Conservation (phyloP, 2,113 vertebrate species). For the Hydropotes inermis region DNA sequence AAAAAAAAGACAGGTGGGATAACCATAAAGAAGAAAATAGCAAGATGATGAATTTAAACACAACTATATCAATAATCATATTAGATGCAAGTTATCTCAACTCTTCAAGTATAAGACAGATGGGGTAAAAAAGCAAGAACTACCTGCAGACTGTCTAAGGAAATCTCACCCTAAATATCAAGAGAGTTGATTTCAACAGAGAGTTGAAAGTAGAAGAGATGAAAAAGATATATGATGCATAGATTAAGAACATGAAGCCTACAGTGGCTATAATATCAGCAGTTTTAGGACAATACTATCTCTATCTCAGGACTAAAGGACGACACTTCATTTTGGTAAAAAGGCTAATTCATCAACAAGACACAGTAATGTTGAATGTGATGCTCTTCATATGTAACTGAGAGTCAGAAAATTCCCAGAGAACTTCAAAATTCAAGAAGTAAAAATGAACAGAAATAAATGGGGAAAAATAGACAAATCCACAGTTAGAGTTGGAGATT, state of each 20-base stretch:
- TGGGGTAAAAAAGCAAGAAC: background rate
- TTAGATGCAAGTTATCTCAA: background rate
- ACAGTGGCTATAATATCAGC: background rate
- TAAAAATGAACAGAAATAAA: background rate
- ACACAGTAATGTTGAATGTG: background rate
- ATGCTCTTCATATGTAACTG: background rate
- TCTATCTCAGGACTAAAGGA: background rate
- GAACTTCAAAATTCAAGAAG: background rate
- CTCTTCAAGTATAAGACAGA: background rate
- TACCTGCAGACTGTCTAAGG: background rate
- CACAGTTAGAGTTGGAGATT: background rate
- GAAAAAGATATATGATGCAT: background rate
- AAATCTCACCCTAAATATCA: background rate
- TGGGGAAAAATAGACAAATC: background rate
- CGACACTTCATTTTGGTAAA: background rate
- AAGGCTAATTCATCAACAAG: background rate
- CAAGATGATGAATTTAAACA: background rate
- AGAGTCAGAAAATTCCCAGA: background rate
- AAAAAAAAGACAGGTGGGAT: background rate
- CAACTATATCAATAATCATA: background rate
- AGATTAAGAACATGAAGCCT: background rate
- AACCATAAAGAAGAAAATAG: background rate
- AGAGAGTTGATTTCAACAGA: background rate
- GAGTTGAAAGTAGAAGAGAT: background rate
- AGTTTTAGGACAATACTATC: background rate